Evolutionary conservation across 2,888 invertebrate species (phyloP).

Genomic region (Seira musarum): DNA sequence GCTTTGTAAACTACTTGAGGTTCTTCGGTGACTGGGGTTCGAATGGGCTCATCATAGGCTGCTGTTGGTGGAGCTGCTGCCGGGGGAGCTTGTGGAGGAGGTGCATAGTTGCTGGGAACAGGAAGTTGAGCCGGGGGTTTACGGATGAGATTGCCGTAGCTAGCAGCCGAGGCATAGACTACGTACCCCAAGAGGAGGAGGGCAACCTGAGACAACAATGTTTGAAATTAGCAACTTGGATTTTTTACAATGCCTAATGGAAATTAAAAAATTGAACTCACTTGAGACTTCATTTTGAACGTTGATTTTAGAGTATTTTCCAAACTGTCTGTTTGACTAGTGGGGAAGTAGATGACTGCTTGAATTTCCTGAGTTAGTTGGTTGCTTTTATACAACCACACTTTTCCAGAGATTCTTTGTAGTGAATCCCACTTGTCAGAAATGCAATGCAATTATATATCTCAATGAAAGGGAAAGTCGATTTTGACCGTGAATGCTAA

Average conservation of each 20-base stretch:
- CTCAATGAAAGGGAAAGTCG: not conserved
- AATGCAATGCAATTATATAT: not conserved
- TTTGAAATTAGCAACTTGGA: slow-evolving; percentile 2
- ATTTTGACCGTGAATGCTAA: not conserved
- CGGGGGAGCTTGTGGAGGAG: not conserved
- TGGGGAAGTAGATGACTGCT: not conserved
- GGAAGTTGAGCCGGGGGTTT: slow-evolving; percentile 36
- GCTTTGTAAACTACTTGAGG: slow-evolving; percentile 44
- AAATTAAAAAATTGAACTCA: slow-evolving; percentile 15
- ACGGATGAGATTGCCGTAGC: slow-evolving; percentile 5
- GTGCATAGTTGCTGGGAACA: slow-evolving; percentile 19
- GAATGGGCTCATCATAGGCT: slow-evolving; percentile 5
- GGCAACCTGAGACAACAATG: slow-evolving; percentile 31
- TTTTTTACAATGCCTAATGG: not conserved
- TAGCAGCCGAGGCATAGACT: slow-evolving; percentile 28
- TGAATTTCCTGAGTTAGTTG: not conserved
- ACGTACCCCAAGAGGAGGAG: slow-evolving; percentile 47
- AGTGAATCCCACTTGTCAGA: not conserved
- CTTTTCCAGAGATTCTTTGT: not conserved
- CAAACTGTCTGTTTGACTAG: slow-evolving; percentile 17
- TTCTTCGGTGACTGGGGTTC: slow-evolving; percentile 15
- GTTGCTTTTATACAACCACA: not conserved
- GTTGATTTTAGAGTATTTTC: slow-evolving; percentile 6
- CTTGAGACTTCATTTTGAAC: slow-evolving; percentile 37
- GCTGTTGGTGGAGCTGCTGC: slow-evolving; percentile 5